phyloP scores from a whole-genome alignment of 2,113 vertebrate genomes.

The Cyphomyrus discorhynchus region DNA sequence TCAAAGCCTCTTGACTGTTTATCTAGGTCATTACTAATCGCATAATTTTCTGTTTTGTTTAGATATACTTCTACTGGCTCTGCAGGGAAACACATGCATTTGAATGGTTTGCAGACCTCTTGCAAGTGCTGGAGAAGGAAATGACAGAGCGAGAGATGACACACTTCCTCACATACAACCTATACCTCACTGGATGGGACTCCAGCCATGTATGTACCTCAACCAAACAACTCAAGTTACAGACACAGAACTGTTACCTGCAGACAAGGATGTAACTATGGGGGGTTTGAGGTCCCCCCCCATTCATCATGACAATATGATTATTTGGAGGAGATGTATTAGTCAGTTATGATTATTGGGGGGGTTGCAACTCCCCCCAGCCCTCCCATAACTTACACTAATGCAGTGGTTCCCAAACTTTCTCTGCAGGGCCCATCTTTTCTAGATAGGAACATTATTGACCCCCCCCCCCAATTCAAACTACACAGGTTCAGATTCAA shows the following conservation, averaged over 20 bases:
- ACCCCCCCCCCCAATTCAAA: too few species aligned
- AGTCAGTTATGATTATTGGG: too few species aligned
- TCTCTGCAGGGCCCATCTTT: too few species aligned
- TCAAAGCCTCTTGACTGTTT: neutral
- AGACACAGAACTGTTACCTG: neutral
- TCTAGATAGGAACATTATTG: too few species aligned
- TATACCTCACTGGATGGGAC: slow-evolving; percentile 84
- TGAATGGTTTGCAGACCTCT: slow-evolving; percentile 82
- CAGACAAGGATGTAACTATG: neutral
- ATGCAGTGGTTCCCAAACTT: too few species aligned
- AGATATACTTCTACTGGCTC: slow-evolving; percentile 96
- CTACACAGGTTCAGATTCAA: too few species aligned
- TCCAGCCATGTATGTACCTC: slow-evolving; percentile 61
- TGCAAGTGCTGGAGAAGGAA: slow-evolving; percentile 77
- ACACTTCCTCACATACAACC: slow-evolving; percentile 78
- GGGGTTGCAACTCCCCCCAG: too few species aligned
- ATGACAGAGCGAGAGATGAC: slow-evolving; percentile 77
- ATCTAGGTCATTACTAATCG: neutral
- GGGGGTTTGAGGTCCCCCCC: too few species aligned
- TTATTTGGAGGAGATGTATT: too few species aligned
- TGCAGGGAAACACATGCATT: slow-evolving; percentile 84
- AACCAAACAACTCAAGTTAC: neutral
- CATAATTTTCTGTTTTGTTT: slow-evolving; percentile 34
- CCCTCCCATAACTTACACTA: too few species aligned
- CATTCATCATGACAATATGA: too few species aligned